Evolutionary conservation across 2,113 vertebrate genomes (phyloP).

Genomic region (Rhinopomastus cyanomelas): DNA sequence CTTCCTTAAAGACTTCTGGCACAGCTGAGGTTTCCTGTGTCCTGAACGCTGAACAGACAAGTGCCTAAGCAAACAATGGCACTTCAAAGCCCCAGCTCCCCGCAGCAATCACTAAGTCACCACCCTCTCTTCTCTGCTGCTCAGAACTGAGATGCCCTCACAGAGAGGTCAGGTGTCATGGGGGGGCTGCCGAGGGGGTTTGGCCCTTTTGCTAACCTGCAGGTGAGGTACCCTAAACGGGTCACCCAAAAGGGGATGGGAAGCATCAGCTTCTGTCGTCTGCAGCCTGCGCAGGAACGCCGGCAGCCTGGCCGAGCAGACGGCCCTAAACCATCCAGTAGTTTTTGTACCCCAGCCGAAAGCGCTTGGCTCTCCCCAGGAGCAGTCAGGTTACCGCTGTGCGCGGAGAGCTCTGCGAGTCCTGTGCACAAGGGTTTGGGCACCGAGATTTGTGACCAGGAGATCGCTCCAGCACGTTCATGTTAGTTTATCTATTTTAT

Average conservation of each 20-base stretch:
- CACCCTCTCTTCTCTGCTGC: background rate
- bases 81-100: background rate
- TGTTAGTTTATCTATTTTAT: background rate
- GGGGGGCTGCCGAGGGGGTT: background rate
- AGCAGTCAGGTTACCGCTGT: background rate
- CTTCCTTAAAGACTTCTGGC: constrained; percentile 12
- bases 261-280: background rate
- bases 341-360: background rate
- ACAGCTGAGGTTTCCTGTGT: constrained; percentile 29
- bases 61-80: background rate
- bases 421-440: background rate
- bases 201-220: background rate
- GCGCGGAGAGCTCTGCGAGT: background rate
- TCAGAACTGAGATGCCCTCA: background rate
- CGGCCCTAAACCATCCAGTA: background rate
- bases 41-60: background rate
- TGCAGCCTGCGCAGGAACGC: background rate
- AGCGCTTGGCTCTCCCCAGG: background rate
- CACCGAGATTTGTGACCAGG: background rate
- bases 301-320: background rate
- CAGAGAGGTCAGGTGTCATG: background rate
- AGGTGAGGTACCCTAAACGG: background rate
- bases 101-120: background rate
- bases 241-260: background rate
- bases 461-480: background rate